Conservation (phyloP, 2,113 vertebrate species). For the Myxocyprinus asiaticus region DNA sequence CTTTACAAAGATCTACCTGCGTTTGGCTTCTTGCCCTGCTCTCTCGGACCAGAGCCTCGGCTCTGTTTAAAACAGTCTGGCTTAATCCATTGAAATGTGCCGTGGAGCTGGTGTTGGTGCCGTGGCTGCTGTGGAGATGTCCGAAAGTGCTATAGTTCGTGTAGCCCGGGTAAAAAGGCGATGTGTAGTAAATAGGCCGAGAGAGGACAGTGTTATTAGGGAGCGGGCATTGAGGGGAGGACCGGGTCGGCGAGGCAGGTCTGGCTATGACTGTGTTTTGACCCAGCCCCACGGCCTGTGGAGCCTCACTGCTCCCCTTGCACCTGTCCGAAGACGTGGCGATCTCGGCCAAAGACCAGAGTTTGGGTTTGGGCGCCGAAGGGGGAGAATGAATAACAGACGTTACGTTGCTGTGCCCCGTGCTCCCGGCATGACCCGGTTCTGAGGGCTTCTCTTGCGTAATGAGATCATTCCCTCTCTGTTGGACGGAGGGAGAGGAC, state of each 20-base stretch:
- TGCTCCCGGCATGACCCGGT: conserved; percentile 64
- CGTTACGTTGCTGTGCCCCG: conserved; percentile 76
- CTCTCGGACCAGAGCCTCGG: conserved; percentile 93
- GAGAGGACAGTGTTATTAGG: conserved; percentile 89
- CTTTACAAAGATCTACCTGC: conserved; percentile 97
- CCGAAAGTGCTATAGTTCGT: conserved; percentile 98
- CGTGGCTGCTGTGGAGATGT: conserved; percentile 88
- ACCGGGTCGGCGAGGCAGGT: conserved; percentile 82
- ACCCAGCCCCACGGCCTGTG: conserved; percentile 69
- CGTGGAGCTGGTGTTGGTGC: conserved; percentile 78
- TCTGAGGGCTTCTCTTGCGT: conserved; percentile 74
- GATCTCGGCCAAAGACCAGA: conserved; percentile 95
- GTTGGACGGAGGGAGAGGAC: conserved; percentile 74
- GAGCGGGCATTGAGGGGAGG: conserved; percentile 87
- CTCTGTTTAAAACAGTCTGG: conserved; percentile 95
- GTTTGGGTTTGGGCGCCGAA: conserved; percentile 90
- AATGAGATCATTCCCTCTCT: conserved; percentile 65
- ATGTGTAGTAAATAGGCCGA: conserved; percentile 94
- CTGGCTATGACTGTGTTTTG: conserved; percentile 72
- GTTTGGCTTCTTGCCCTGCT: conserved; percentile 91
- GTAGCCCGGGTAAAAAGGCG: conserved; percentile 95
- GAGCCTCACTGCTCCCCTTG: conserved; percentile 77
- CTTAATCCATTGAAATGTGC: conserved; percentile 99
- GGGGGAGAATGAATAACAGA: conserved; percentile 92
- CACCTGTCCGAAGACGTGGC: conserved; percentile 93